These are phyloP conservation scores for Lutjanus argentimaculatus DNA, from an alignment of 2,797 vertebrate species.

Conservation along the genomic window DNA sequence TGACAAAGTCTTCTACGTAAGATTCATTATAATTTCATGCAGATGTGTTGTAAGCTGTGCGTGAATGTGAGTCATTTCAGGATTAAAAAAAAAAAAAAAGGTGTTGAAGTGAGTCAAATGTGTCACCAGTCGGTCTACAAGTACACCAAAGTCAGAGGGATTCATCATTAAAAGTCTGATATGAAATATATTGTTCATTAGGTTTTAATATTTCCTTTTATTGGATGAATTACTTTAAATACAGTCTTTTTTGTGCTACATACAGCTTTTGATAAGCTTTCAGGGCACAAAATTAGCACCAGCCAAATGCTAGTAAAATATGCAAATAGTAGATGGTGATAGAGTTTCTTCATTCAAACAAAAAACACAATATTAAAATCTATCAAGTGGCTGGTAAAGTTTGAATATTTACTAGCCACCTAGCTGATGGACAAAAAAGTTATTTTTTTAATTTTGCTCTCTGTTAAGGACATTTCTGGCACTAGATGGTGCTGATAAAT, in stretches of 20 bases:
- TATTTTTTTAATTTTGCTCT: too few relatives aligned
- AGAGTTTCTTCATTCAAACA: too few relatives aligned
- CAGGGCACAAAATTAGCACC: too few relatives aligned
- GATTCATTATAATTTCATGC: conserved; percentile 5
- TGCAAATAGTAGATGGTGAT: too few relatives aligned
- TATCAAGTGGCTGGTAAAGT: too few relatives aligned
- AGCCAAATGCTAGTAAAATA: too few relatives aligned
- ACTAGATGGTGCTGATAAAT: conserved; percentile 27
- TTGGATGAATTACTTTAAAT: too few relatives aligned
- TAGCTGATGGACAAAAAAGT: too few relatives aligned
- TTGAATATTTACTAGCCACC: too few relatives aligned
- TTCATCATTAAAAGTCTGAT: background rate
- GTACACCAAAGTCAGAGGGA: background rate
- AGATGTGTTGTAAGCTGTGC: background rate
- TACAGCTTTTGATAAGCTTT: too few relatives aligned
- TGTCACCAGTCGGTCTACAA: background rate
- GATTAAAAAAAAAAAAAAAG: background rate
- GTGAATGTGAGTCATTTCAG: background rate
- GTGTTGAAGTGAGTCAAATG: background rate
- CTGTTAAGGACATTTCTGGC: background rate
- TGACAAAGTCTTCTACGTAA: conserved; percentile 11
- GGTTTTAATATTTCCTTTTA: background rate
- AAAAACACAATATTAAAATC: too few relatives aligned
- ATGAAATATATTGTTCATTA: background rate
- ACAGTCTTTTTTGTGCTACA: too few relatives aligned